These are phyloP conservation scores for Eudyptes chrysolophus DNA, from an alignment of 2,113 vertebrate species.

Conservation along the genomic window DNA sequence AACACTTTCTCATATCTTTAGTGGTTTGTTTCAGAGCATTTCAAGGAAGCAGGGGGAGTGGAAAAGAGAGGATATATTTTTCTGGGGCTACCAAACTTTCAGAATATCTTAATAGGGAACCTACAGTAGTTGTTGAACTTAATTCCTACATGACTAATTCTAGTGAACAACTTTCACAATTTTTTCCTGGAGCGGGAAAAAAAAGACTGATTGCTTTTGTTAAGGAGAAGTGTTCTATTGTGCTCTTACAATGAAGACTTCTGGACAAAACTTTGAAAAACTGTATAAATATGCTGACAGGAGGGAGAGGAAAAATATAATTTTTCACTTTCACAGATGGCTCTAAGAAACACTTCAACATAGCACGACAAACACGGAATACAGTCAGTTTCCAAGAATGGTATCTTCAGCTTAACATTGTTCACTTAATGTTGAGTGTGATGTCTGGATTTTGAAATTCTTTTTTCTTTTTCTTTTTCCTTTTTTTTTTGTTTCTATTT, in stretches of 20 bases:
- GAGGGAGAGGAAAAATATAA: not conserved
- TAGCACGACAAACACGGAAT: not conserved
- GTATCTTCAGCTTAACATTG: not conserved
- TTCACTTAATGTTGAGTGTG: not conserved
- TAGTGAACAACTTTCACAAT: not conserved
- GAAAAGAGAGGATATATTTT: not conserved
- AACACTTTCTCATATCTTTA: not conserved
- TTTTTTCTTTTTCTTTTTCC: not conserved
- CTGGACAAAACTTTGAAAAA: not conserved
- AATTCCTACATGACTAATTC: not conserved
- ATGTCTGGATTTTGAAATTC: not conserved
- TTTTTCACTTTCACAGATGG: not conserved
- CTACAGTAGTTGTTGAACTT: not conserved
- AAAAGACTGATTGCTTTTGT: not conserved
- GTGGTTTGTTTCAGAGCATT: not conserved
- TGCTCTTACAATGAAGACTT: not conserved
- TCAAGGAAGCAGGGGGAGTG: not conserved
- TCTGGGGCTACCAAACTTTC: not conserved
- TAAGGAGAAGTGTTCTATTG: not conserved
- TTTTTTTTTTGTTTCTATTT: not conserved
- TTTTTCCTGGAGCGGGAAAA: not conserved
- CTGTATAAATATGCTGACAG: not conserved
- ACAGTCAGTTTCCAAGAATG: not conserved
- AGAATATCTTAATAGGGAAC: not conserved
- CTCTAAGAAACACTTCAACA: not conserved